Percentiles rank a stretch among this genome's conserved stretches.
These are phyloP conservation scores for Leptopilina drosophilae DNA, from an alignment of 2,888 invertebrate genomes.

Conservation along the genomic window DNA sequence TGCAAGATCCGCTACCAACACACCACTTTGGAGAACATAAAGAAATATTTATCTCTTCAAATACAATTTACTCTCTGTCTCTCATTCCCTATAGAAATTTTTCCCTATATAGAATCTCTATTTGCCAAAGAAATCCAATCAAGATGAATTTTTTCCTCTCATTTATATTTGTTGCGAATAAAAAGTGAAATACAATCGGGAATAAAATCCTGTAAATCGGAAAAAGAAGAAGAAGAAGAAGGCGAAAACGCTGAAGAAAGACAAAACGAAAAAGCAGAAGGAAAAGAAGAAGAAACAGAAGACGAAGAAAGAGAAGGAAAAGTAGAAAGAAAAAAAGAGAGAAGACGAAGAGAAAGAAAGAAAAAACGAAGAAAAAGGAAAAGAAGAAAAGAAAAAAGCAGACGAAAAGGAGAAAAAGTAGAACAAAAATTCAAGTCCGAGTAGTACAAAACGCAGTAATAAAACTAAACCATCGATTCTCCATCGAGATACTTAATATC, in stretches of 20 bases:
- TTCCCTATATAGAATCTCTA: background rate
- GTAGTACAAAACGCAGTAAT: slow-evolving; percentile 3
- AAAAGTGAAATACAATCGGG: too few relatives aligned
- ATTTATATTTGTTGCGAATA: too few relatives aligned
- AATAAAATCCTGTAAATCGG: too few relatives aligned
- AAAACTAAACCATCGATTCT: slow-evolving; percentile 16
- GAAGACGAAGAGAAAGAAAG: background rate
- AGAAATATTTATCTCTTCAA: background rate
- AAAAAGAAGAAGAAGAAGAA: background rate
- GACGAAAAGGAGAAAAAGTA: background rate
- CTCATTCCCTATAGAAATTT: too few relatives aligned
- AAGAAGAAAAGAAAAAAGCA: background rate
- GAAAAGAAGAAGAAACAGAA: background rate
- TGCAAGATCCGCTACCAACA: background rate
- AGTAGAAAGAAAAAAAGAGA: background rate
- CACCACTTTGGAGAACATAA: background rate
- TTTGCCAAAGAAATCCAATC: slow-evolving; percentile 15
- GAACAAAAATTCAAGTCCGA: background rate
- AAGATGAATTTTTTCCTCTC: background rate
- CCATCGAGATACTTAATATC: slow-evolving; percentile 7
- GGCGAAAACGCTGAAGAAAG: too few relatives aligned
- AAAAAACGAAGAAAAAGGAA: background rate
- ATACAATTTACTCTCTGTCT: background rate
- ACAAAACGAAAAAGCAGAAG: background rate
- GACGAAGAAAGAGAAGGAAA: background rate